phyloP scores from a whole-genome alignment of 2,797 vertebrate species.

The Typhlichthys subterraneus region DNA sequence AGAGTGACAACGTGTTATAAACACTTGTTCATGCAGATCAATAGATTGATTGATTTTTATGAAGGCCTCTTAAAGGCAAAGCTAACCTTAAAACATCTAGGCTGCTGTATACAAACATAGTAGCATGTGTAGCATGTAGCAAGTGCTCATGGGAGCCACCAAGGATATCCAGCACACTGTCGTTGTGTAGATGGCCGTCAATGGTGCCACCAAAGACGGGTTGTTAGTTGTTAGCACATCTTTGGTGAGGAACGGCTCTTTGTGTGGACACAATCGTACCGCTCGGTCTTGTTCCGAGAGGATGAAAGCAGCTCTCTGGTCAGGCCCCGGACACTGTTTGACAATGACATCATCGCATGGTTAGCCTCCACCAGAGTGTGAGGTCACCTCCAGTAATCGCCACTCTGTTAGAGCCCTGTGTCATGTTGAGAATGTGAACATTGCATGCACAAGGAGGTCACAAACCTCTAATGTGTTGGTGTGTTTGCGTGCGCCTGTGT shows the following conservation, averaged over 20 bases:
- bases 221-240: constrained; percentile 18
- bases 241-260: constrained; percentile 31
- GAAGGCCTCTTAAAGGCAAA: too few relatives aligned
- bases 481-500: background rate
- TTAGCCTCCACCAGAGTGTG: constrained; percentile 12
- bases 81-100: too few relatives aligned
- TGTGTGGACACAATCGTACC: background rate
- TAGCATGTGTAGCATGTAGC: background rate
- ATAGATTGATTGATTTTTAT: too few relatives aligned
- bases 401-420: too few relatives aligned
- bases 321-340: constrained; percentile 29
- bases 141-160: background rate
- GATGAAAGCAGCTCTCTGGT: constrained; percentile 49
- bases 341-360: constrained; percentile 31
- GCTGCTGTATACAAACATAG: too few relatives aligned
- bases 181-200: constrained; percentile 14
- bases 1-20: too few relatives aligned
- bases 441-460: too few relatives aligned
- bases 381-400: background rate
- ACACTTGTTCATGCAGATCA: too few relatives aligned
- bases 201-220: constrained; percentile 31
- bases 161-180: background rate
- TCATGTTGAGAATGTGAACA: too few relatives aligned
- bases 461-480: background rate
- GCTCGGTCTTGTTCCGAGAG: constrained; percentile 33